These are phyloP conservation scores for Rallus limicola DNA, from an alignment of 2,113 vertebrate species.

Conservation along the genomic window DNA sequence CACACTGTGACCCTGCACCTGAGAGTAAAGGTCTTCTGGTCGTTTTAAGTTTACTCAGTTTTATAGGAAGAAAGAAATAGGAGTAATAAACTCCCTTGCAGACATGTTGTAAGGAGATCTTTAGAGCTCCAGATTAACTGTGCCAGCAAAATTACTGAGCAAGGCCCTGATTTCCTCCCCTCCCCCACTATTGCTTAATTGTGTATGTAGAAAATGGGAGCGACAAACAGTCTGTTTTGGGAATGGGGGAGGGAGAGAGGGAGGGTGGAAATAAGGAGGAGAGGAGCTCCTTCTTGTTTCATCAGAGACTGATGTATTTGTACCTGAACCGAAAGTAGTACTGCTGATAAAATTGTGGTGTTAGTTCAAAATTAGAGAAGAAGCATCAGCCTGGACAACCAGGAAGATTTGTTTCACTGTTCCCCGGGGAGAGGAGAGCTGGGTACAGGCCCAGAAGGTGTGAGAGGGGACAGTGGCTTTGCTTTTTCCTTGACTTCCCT, in stretches of 20 bases:
- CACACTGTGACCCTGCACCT: rapidly evolving
- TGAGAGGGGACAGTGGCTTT: rapidly evolving
- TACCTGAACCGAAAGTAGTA: neutral
- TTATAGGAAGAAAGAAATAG: neutral
- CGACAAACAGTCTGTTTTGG: neutral
- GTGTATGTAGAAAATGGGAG: neutral
- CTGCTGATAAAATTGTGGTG: neutral
- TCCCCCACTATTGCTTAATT: neutral
- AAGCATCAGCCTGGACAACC: neutral
- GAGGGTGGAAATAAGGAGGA: neutral
- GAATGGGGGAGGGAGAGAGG: neutral
- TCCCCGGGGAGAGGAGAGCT: neutral
- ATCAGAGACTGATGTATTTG: neutral
- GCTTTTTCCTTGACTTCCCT: neutral
- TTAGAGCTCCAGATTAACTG: neutral
- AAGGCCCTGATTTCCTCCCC: neutral
- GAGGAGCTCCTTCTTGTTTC: neutral
- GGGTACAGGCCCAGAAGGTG: neutral
- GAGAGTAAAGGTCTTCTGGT: neutral
- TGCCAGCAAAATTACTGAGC: neutral
- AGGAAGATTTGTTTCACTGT: neutral
- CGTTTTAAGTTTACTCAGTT: neutral
- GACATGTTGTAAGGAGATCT: neutral
- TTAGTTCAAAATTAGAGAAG: neutral
- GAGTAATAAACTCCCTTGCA: neutral